These are phyloP conservation scores for Gallinago media DNA, from an alignment of 2,113 vertebrate species.

Conservation along the genomic window DNA sequence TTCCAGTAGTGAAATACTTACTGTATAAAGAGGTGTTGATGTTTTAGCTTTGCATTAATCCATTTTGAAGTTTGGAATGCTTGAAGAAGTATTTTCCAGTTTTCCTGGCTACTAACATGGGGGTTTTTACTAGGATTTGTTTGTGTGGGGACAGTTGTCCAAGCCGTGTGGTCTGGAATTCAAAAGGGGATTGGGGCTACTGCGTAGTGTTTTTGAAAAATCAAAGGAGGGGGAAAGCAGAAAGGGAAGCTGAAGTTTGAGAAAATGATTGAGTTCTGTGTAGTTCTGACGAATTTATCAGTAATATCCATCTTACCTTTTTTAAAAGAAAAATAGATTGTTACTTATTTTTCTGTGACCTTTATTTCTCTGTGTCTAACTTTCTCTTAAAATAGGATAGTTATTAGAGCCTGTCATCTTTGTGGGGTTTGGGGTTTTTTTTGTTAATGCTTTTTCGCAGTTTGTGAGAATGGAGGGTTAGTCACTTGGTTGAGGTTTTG, in stretches of 20 bases:
- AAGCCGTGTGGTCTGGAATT: neutral
- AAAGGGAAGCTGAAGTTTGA: neutral
- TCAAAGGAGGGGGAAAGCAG: rapidly evolving
- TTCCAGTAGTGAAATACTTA: neutral
- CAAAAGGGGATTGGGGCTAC: neutral
- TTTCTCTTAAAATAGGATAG: neutral
- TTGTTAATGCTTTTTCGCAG: neutral
- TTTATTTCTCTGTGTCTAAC: neutral
- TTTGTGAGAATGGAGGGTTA: neutral
- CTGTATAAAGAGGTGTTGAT: neutral
- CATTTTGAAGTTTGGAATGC: neutral
- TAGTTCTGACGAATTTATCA: neutral
- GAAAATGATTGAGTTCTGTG: neutral
- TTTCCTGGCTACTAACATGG: neutral
- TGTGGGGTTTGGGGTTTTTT: neutral
- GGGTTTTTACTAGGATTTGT: neutral
- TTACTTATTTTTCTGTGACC: neutral
- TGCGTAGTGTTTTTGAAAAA: neutral
- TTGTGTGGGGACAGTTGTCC: neutral
- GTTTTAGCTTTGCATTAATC: neutral
- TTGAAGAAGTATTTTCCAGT: neutral
- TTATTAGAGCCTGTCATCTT: neutral
- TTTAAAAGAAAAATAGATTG: neutral
- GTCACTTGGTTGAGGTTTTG: neutral
- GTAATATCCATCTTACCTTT: neutral